phyloP scores from a whole-genome alignment of 2,888 invertebrate species.

The Ephialtes manifestator region DNA sequence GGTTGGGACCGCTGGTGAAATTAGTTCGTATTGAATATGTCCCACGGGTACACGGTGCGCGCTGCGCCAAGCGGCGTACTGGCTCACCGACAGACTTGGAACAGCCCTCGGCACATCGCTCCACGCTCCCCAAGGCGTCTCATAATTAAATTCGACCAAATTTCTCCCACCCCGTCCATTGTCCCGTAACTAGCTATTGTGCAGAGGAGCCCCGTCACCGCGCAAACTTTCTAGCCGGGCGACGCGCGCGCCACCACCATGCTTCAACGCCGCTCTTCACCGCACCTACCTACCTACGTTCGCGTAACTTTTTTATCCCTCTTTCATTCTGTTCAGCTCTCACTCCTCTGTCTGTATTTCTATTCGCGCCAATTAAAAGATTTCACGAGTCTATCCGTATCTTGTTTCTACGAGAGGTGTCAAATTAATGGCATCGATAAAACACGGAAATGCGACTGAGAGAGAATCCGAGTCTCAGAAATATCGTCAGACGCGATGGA shows the following conservation, averaged over 20 bases:
- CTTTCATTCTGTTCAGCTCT: background rate
- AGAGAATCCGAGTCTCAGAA: background rate
- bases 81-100: constrained; percentile 74
- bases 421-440: constrained; percentile 31
- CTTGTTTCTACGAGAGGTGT: constrained; percentile 35
- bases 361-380: constrained; percentile 37
- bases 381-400: constrained; percentile 27
- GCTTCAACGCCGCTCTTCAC: constrained; percentile 52
- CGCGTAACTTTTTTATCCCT: constrained; percentile 16
- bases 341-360: background rate
- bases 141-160: constrained; percentile 86
- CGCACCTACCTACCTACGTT: constrained; percentile 56
- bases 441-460: background rate
- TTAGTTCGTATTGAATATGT: constrained; percentile 86
- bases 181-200: constrained; percentile 86
- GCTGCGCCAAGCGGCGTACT: constrained; percentile 48
- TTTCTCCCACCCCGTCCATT: constrained; percentile 83
- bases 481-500: constrained; percentile 17
- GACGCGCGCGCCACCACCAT: constrained; percentile 53
- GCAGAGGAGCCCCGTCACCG: constrained; percentile 78
- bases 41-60: constrained; percentile 77
- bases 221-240: constrained; percentile 79
- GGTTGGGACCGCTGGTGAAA: constrained; percentile 81
- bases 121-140: constrained; percentile 84
- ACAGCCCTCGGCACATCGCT: constrained; percentile 74